A percentile compares a stretch with the other conserved stretches of the same genome.
phyloP scores from a whole-genome alignment of 1,140 invertebrate species.

The Brachystomella parvula region DNA sequence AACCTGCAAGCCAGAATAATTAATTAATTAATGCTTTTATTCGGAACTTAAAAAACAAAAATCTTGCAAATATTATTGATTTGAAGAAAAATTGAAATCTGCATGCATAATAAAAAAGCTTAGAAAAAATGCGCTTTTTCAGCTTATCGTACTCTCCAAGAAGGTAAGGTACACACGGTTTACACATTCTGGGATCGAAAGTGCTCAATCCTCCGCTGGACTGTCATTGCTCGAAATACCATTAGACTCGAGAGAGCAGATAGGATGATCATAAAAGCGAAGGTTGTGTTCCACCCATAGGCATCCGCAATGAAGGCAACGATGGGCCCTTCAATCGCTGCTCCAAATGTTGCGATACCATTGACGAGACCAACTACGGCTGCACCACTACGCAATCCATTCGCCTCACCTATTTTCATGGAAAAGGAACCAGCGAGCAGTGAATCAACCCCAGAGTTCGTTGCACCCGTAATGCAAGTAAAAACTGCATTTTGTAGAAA shows the following conservation, averaged over 20 bases:
- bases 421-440: slow-evolving; percentile 46
- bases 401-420: slow-evolving; percentile 46
- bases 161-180: too few relatives aligned
- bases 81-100: too few relatives aligned
- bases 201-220: slow-evolving; percentile 29
- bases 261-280: slow-evolving; percentile 47
- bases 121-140: background rate
- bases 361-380: slow-evolving; percentile 48
- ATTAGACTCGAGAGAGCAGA: slow-evolving; percentile 40
- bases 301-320: slow-evolving; percentile 45
- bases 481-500: slow-evolving; percentile 44
- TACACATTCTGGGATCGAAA: background rate
- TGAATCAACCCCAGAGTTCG: slow-evolving; percentile 50
- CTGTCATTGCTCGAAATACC: slow-evolving; percentile 30
- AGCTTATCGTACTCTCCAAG: background rate
- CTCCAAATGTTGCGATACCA: slow-evolving; percentile 50
- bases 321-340: slow-evolving; percentile 48
- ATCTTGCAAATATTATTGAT: background rate
- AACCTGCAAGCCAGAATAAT: too few relatives aligned
- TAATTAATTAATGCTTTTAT: background rate
- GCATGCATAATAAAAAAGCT: too few relatives aligned
- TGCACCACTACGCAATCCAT: slow-evolving; percentile 45
- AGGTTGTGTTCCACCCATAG: slow-evolving; percentile 50
- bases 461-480: slow-evolving; percentile 47
- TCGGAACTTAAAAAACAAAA: background rate